Evolutionary conservation across 2,888 invertebrate genomes (phyloP), one percentile per base, ranked within the genome.

Genomic region (Eurytoma adleriae): DNA sequence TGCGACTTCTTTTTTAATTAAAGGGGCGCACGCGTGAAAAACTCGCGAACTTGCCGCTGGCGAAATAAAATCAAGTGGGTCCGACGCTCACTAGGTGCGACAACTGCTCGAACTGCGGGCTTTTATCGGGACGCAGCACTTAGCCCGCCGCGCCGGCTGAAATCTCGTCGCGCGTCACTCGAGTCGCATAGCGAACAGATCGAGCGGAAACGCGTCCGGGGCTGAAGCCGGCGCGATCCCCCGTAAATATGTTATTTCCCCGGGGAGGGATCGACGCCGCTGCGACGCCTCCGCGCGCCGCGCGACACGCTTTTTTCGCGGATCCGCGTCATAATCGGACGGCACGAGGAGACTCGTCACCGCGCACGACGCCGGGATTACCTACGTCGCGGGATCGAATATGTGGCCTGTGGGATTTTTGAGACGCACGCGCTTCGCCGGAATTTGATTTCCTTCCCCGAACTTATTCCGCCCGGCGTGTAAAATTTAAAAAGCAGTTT

Each of bases 241-340:
- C 80, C 73, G 83, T 85, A 86, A 86, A 86, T 86, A 85, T 82
- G 82, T 86, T 85, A 86, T 85, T 84, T 86, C 84, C 85, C 85
- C 24, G 73, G 83, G 83, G 85, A 74, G 78, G 83, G 82, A 84
- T 84, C 83, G 52, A 12, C 3, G 78, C 40, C 10, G 27, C 14
- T 62, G 57, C 62, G 30, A 16, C 30, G n/a, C 16, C 40, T 7
- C 10, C 1, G 10, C 7, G 5, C 40, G 54, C 20, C 5, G 10
- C 3, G 61, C 68, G 68, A 14, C 68, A 24, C 30, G 68, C 52
- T 52, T 68, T 68, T 52, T 50, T 68, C 68, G 68, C 27, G 24
- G 24, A 40, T 40, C 7, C 40, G 40, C 40, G 40, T 10, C 10
- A 40, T 40, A 40, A 40, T 40, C 40, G 40, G 40, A 40, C 40